Conservation (phyloP, 2,888 invertebrate genomes). For the Eurytoma californica region DNA sequence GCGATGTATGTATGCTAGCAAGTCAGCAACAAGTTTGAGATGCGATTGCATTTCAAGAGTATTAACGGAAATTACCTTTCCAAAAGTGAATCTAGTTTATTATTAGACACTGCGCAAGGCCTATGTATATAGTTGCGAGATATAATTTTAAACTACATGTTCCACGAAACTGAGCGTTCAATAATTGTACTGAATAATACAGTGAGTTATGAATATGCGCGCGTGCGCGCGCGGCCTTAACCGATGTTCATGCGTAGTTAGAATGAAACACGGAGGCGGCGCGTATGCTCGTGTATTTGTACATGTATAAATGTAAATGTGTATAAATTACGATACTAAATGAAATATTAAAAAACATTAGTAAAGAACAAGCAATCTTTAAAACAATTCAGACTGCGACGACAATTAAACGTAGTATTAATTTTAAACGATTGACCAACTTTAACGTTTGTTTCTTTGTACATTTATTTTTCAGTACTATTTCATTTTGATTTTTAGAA, state of each 20-base stretch:
- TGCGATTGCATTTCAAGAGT: conserved; percentile 35
- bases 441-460: conserved; percentile 36
- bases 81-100: conserved; percentile 53
- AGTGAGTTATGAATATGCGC: conserved; percentile 51
- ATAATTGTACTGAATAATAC: conserved; percentile 47
- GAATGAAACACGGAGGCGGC: conserved; percentile 15
- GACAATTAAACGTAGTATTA: conserved; percentile 56
- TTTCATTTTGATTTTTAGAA: conserved; percentile 30
- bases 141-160: conserved; percentile 52
- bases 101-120: conserved; percentile 51
- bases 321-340: conserved; percentile 54
- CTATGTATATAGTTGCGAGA: conserved; percentile 55
- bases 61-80: conserved; percentile 48
- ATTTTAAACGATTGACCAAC: conserved; percentile 54
- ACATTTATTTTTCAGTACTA: conserved; percentile 7
- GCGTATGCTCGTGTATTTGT: conserved; percentile 47
- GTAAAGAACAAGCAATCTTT: conserved; percentile 58
- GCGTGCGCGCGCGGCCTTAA: conserved; percentile 34
- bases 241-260: conserved; percentile 33
- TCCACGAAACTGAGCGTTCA: conserved; percentile 45
- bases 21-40: conserved; percentile 44
- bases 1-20: conserved; percentile 8
- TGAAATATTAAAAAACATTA: conserved; percentile 40
- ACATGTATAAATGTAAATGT: conserved; percentile 57
- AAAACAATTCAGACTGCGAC: conserved; percentile 59